Conservation (phyloP, 2,797 vertebrate species). For the Podarcis lilfordi region DNA sequence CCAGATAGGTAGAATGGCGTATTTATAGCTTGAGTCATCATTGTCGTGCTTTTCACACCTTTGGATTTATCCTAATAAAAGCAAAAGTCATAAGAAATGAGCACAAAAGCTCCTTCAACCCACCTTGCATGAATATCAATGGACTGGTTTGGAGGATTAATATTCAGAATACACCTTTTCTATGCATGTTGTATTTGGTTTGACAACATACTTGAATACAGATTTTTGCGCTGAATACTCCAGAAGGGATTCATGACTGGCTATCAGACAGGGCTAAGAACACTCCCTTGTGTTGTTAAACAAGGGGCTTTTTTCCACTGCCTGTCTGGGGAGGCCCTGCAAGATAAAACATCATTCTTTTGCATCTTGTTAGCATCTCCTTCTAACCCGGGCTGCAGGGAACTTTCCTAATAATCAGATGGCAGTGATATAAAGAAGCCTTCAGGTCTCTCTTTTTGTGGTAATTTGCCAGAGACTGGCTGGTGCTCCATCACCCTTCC, state of each 20-base stretch:
- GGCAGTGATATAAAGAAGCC: not conserved
- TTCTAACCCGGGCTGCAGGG: accelerated
- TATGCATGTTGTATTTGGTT: conserved; percentile 47
- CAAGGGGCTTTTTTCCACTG: conserved; percentile 52
- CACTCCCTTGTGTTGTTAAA: conserved; percentile 55
- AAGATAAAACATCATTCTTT: conserved; percentile 52
- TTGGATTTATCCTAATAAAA: conserved; percentile 66
- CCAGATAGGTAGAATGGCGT: conserved; percentile 22
- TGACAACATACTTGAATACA: conserved; percentile 68
- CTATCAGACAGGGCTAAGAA: conserved; percentile 56
- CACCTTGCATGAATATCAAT: conserved; percentile 31
- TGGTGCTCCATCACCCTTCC: not conserved
- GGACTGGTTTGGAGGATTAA: not conserved
- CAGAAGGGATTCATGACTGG: conserved; percentile 34
- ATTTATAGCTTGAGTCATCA: conserved; percentile 33
- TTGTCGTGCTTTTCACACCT: conserved; percentile 46
- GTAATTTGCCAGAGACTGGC: not conserved
- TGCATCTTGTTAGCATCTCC: conserved; percentile 14
- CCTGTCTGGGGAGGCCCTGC: conserved; percentile 33
- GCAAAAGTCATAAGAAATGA: conserved; percentile 48
- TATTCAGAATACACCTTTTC: conserved; percentile 41
- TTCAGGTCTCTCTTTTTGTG: not conserved
- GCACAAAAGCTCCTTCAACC: conserved; percentile 50
- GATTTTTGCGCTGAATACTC: conserved; percentile 46
- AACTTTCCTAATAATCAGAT: not conserved